Conservation (phyloP, 2,113 vertebrate genomes). For the Australoheros scitulus region DNA sequence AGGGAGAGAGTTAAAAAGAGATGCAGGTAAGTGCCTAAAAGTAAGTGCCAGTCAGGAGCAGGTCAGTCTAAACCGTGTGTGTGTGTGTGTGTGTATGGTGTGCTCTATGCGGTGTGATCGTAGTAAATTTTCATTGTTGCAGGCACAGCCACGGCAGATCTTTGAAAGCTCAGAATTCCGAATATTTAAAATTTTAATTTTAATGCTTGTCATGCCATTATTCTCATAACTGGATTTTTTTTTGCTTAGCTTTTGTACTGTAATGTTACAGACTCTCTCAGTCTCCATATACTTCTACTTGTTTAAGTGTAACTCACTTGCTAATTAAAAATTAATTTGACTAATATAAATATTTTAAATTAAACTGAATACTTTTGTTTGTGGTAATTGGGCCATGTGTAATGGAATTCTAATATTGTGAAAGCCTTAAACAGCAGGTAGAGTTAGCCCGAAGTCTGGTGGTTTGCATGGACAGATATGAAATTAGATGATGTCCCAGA, state of each 20-base stretch:
- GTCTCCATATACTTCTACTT: not conserved
- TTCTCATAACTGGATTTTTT: too few species aligned
- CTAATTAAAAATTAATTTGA: not conserved
- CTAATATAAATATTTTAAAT: constrained; percentile 5
- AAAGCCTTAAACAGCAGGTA: not conserved
- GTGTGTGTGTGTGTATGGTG: not conserved
- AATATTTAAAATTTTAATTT: not conserved
- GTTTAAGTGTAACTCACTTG: not conserved
- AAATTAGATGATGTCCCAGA: not conserved
- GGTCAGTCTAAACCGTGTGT: too few species aligned
- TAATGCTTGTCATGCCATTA: not conserved
- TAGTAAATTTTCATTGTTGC: not conserved
- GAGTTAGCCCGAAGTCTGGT: not conserved
- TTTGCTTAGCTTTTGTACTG: not conserved
- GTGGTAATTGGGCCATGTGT: not conserved
- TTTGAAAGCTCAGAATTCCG: not conserved
- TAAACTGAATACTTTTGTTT: not conserved
- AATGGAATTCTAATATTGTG: not conserved
- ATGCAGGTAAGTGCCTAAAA: not conserved
- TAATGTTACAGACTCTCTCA: not conserved
- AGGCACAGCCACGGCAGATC: not conserved
- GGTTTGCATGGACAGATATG: not conserved
- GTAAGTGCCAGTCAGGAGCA: not conserved
- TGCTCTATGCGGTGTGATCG: not conserved
- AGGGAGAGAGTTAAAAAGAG: not conserved